Percentiles rank a stretch among this genome's conserved stretches.
Conservation (phyloP, 2,888 invertebrate genomes). For the Cataglyphis altisquamis region DNA sequence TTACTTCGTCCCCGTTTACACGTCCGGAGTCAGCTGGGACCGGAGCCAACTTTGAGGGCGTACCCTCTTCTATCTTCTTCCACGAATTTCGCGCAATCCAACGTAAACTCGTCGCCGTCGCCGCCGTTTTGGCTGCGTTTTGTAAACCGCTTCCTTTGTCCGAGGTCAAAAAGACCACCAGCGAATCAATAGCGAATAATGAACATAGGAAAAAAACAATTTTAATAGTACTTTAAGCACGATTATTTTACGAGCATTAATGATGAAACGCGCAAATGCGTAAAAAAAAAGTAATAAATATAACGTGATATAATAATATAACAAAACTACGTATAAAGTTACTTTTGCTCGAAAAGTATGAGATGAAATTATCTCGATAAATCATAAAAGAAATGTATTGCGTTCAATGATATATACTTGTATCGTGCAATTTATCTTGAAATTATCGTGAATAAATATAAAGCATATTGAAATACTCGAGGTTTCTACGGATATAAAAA, state of each 20-base stretch:
- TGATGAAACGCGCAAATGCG: neutral
- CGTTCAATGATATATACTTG: neutral
- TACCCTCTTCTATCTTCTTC: conserved; percentile 66
- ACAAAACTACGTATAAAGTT: neutral
- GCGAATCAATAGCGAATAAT: conserved; percentile 25
- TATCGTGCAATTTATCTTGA: neutral
- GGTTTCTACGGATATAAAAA: neutral
- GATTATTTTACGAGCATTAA: neutral
- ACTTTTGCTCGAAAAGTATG: neutral
- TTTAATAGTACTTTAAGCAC: neutral
- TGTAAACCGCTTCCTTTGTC: conserved; percentile 52
- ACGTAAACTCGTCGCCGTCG: conserved; percentile 49
- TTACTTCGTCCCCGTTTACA: conserved; percentile 69
- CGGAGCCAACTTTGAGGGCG: conserved; percentile 67
- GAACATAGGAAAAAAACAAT: neutral
- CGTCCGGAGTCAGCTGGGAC: conserved; percentile 68
- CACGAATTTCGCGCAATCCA: conserved; percentile 71
- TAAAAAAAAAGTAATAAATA: neutral
- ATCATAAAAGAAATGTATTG: neutral
- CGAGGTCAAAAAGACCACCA: conserved; percentile 41
- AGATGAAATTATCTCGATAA: neutral
- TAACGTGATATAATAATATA: neutral
- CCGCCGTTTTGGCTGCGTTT: conserved; percentile 35
- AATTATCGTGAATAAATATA: neutral
- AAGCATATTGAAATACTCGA: neutral